A percentile compares a stretch with the other conserved stretches of the same genome.
Evolutionary conservation across 2,113 vertebrate species (phyloP).

Genomic region (Microtus richardsoni): DNA sequence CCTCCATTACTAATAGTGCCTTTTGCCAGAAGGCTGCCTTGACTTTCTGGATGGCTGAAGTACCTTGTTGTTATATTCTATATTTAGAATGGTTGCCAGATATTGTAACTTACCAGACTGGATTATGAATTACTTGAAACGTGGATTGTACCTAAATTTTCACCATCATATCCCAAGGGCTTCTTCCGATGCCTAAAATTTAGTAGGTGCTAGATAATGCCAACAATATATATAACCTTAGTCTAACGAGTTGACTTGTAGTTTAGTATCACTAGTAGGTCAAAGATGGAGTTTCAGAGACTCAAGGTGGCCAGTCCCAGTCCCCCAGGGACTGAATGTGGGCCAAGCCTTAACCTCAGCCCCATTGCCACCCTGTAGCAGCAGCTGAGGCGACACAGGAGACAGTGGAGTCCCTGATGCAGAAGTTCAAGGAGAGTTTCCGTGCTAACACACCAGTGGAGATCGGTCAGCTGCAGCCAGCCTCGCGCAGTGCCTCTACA

Average conservation of each 20-base stretch:
- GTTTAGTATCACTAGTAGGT: not conserved
- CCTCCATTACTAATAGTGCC: not conserved
- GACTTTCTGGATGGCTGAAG: not conserved
- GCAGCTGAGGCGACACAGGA: conserved; percentile 92
- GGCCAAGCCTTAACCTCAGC: conserved; percentile 63
- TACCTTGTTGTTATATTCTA: not conserved
- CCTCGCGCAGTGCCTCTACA: conserved; percentile 89
- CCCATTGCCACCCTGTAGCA: conserved; percentile 84
- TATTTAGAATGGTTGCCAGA: not conserved
- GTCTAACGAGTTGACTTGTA: not conserved
- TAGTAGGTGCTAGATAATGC: not conserved
- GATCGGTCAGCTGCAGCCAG: conserved; percentile 94
- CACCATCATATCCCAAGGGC: not conserved
- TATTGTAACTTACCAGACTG: not conserved
- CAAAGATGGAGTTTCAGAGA: not conserved
- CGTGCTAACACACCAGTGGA: conserved; percentile 94
- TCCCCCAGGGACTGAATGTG: not conserved
- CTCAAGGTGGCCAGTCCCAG: accelerated
- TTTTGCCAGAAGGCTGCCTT: not conserved
- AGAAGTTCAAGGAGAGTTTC: conserved; percentile 98
- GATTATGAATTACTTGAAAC: not conserved
- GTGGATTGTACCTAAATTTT: not conserved
- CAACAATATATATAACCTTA: not conserved
- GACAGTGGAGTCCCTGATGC: conserved; percentile 96
- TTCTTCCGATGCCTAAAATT: not conserved